Percentiles rank a stretch among this genome's conserved stretches.
Evolutionary conservation across 2,888 invertebrate genomes (phyloP).

Genomic region (Pycnomerus fuliginosus): DNA sequence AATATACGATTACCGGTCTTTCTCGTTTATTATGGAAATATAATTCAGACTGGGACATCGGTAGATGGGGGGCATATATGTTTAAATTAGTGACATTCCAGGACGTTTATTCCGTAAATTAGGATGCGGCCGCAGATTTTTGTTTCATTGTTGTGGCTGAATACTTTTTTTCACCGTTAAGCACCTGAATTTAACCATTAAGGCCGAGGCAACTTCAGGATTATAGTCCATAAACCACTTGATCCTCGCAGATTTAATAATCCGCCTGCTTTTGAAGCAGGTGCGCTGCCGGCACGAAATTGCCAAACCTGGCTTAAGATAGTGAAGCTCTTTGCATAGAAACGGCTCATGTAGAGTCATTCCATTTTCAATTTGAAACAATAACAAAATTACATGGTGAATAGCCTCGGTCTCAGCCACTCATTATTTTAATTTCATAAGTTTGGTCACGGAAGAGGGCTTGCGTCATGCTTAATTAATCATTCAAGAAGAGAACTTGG

Average conservation of each 20-base stretch:
- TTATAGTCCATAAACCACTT: conserved; percentile 30
- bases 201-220: conserved; percentile 31
- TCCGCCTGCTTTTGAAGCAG: conserved; percentile 29
- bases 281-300: conserved; percentile 35
- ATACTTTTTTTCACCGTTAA: no score
- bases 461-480: conserved; percentile 46
- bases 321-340: conserved; percentile 35
- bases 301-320: conserved; percentile 32
- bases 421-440: conserved; percentile 45
- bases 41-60: conserved; percentile 7
- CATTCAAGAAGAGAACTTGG: conserved; percentile 47
- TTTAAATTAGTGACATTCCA: conserved; percentile 9
- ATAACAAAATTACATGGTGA: conserved; percentile 16
- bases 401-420: conserved; percentile 8
- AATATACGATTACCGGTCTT: conserved; percentile 4
- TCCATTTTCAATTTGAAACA: conserved; percentile 29
- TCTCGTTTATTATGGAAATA: conserved; percentile 24
- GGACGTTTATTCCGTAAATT: no score
- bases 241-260: conserved; percentile 35
- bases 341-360: conserved; percentile 27
- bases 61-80: conserved; percentile 11
- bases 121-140: no score
- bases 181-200: conserved; percentile 16
- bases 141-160: no score
- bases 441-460: conserved; percentile 35